phyloP scores from a whole-genome alignment of 2,113 vertebrate genomes.

The Ictidomys tridecemlineatus region DNA sequence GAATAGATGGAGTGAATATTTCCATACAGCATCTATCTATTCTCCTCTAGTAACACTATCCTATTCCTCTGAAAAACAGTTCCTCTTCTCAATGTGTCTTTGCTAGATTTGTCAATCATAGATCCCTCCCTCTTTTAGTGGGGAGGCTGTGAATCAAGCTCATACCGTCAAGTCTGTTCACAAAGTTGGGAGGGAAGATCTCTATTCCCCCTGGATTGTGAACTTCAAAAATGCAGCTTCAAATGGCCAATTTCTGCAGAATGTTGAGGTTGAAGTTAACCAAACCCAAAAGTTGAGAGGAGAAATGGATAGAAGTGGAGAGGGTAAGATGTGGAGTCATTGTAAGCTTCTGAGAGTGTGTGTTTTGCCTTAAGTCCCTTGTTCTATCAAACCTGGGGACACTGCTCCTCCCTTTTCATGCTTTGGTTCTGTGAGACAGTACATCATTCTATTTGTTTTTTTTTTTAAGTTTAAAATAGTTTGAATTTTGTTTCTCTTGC shows the following conservation, averaged over 20 bases:
- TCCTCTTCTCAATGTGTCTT: background rate
- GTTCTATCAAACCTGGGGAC: background rate
- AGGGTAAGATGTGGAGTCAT: background rate
- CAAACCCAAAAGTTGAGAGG: background rate
- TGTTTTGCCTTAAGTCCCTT: background rate
- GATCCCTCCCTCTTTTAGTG: background rate
- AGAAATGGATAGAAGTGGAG: background rate
- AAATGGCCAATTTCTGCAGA: background rate
- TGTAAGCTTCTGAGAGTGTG: fast-evolving
- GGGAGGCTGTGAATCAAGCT: background rate
- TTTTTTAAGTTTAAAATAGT: background rate
- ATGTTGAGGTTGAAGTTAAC: background rate
- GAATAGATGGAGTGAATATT: background rate
- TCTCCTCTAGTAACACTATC: background rate
- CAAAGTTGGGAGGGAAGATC: background rate
- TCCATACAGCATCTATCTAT: background rate
- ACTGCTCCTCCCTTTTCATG: background rate
- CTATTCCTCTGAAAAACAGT: background rate
- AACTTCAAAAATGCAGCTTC: background rate
- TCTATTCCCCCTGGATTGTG: fast-evolving
- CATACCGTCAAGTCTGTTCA: background rate
- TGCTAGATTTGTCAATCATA: background rate
- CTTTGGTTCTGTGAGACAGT: background rate
- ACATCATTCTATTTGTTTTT: background rate
- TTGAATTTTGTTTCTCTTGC: background rate